These are phyloP conservation scores for Metaphire vulgaris DNA, from an alignment of 1,140 invertebrate species.

Conservation along the genomic window DNA sequence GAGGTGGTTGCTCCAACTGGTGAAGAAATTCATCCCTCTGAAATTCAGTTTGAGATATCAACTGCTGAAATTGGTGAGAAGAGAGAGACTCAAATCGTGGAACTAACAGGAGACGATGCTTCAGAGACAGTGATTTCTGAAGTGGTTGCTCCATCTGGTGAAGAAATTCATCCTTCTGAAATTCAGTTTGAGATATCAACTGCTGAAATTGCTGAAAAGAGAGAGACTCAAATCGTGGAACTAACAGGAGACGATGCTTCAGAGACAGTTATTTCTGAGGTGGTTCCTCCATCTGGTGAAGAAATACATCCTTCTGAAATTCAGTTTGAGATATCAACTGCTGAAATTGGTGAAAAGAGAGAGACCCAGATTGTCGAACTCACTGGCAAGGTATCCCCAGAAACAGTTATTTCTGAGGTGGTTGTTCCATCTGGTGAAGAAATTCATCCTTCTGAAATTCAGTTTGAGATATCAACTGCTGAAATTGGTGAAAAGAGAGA, in stretches of 20 bases:
- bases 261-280: neutral
- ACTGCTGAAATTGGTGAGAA: neutral
- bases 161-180: slow-evolving; percentile 11
- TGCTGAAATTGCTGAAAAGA: slow-evolving; percentile 9
- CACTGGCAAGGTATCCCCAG: neutral
- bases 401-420: slow-evolving; percentile 1
- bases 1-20: neutral
- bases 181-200: slow-evolving; percentile 12
- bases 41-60: neutral
- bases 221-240: slow-evolving; percentile 19
- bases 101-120: neutral
- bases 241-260: slow-evolving; percentile 1
- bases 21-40: neutral
- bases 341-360: neutral
- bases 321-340: slow-evolving; percentile 1
- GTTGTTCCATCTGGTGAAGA: slow-evolving; percentile 23
- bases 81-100: neutral
- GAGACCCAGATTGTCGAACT: neutral
- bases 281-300: slow-evolving; percentile 10
- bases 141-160: neutral
- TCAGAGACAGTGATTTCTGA: slow-evolving; percentile 10
- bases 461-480: slow-evolving; percentile 20
- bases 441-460: neutral
- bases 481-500: neutral
- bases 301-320: slow-evolving; percentile 10